Evolutionary conservation across 2,113 vertebrate species (phyloP), one percentile per base, ranked within the genome.

Genomic region (Mionectes macconnelli): DNA sequence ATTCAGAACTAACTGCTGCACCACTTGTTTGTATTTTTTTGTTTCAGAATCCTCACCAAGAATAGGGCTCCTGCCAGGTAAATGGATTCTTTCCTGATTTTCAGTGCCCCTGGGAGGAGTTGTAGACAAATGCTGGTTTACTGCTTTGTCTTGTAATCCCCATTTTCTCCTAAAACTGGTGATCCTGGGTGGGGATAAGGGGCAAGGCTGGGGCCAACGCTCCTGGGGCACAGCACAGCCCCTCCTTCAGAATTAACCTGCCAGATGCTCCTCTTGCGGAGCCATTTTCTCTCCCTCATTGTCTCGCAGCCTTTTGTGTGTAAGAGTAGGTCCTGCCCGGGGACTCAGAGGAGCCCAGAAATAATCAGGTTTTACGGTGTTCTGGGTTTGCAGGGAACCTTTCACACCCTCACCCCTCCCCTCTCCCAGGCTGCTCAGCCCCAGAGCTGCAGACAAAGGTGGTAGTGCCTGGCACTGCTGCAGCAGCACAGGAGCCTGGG

Each of bases 41-140:
- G 81, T 91, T 93, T 0, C 95, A 95, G 90, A 92, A 89, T 39
- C 94, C 66, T 74, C 83, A 35, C 70, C 95, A 39, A 67, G 96
- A 42, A 88, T 89, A 94, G 96, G 96, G 94, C 66, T 95, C 35
- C 13, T 53, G 64, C 47, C 93, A 94, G 94, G 94, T 93, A 93
- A 94, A 87, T 72, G 94, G 73, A 84, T 63, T 84, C 84, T 90
- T 81, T 83, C 86, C 89, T 50, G 24, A 40, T 90, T 92, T 67
- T 27, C 90, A 56, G 10, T 75, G 80, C 55, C 63, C 35, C 93
- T 57, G 67, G 64, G 64, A 81, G 76, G 80, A 80, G 84, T n/a
- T 42, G 59, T 45, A 59, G 76, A 27, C 76, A 77, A 86, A 80
- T 42, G 42, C 42, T 62, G 59, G 8, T 25, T 90, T 39, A 16